Percentiles rank a stretch among this genome's conserved stretches.
Evolutionary conservation across 2,888 invertebrate genomes (phyloP).

Genomic region (Megaustenia siamemsis): DNA sequence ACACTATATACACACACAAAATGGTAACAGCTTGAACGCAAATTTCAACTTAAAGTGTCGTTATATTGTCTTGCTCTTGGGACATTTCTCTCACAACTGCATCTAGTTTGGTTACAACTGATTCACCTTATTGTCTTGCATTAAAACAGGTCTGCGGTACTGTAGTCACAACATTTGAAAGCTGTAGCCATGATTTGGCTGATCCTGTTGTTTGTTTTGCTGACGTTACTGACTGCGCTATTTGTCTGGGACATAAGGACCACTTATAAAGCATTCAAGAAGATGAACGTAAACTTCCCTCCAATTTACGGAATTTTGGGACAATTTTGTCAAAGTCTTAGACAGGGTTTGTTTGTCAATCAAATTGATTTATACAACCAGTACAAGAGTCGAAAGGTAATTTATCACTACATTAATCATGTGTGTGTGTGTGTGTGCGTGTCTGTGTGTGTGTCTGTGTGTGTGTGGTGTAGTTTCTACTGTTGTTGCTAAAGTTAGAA

Average conservation of each 20-base stretch:
- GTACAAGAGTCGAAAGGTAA: constrained; percentile 40
- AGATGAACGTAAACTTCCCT: constrained; percentile 37
- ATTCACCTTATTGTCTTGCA: no score
- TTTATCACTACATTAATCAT: no score
- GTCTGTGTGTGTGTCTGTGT: not conserved
- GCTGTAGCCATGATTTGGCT: constrained; percentile 9
- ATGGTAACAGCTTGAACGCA: no score
- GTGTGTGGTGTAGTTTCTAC: not conserved
- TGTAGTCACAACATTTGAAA: not conserved
- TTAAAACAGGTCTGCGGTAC: not conserved
- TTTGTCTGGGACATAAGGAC: constrained; percentile 1
- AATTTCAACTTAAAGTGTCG: no score
- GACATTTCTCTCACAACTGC: no score
- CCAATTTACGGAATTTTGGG: constrained; percentile 19
- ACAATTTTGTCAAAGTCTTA: not conserved
- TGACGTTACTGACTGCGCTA: not conserved
- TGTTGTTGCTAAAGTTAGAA: not conserved
- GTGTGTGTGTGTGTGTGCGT: no score
- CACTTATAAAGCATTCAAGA: constrained; percentile 26
- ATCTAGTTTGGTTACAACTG: no score
- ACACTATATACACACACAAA: no score
- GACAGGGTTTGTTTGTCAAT: constrained; percentile 13
- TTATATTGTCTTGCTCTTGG: no score
- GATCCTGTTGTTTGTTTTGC: not conserved
- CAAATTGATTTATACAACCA: constrained; percentile 13